A percentile compares a stretch with the other conserved stretches of the same genome.
Conservation (phyloP, 2,797 vertebrate genomes). For the Spondyliosoma cantharus region DNA sequence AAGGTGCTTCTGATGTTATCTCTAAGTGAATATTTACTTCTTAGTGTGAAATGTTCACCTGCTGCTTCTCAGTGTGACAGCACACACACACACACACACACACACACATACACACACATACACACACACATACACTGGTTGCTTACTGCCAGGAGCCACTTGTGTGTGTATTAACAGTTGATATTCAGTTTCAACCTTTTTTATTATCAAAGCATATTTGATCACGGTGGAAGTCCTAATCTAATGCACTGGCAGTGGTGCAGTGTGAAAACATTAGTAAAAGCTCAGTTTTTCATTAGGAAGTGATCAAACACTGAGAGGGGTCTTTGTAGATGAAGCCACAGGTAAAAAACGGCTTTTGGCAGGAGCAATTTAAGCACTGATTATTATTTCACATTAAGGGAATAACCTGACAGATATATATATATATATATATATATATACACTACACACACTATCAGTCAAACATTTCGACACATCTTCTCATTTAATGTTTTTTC, state of each 20-base stretch:
- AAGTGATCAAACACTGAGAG: conserved; percentile 49
- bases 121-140: conserved; percentile 10
- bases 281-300: conserved; percentile 57
- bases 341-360: conserved; percentile 44
- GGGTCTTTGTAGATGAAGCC: conserved; percentile 64
- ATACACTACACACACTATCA: no score
- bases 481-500: no score
- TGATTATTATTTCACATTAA: conserved; percentile 52
- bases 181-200: conserved; percentile 29
- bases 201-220: conserved; percentile 61
- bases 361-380: conserved; percentile 38
- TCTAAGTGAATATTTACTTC: conserved; percentile 74
- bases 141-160: conserved; percentile 30
- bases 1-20: conserved; percentile 72
- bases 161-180: conserved; percentile 27
- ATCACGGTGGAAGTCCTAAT: conserved; percentile 49
- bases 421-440: not conserved
- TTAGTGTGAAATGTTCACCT: conserved; percentile 59
- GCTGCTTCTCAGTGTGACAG: conserved; percentile 56
- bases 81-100: conserved; percentile 23
- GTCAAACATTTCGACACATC: no score
- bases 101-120: conserved; percentile 26
- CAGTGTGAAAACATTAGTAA: conserved; percentile 50
- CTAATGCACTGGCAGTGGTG: conserved; percentile 33
- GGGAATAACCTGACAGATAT: conserved; percentile 25